Conservation (phyloP, 2,113 vertebrate genomes). For the Spermophilus dauricus region DNA sequence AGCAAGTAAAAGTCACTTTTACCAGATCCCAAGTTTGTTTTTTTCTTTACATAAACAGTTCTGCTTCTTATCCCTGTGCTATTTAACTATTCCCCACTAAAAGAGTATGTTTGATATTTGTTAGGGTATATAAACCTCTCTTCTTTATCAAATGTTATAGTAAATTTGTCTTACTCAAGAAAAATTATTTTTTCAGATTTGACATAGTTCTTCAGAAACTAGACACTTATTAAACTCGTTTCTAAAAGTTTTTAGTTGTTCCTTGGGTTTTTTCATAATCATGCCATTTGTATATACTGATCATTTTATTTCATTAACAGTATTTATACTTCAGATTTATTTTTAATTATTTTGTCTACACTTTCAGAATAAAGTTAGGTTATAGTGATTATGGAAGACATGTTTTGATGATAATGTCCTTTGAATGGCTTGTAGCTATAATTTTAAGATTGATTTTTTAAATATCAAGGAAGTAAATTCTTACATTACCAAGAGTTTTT, state of each 20-base stretch:
- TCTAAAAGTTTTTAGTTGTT: not conserved
- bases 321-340: not conserved
- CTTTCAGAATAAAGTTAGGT: slow-evolving; percentile 22
- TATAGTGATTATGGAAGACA: not conserved
- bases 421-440: not conserved
- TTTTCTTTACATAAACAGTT: not conserved
- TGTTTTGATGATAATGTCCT: not conserved
- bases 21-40: not conserved
- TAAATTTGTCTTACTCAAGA: slow-evolving; percentile 30
- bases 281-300: not conserved
- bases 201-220: not conserved
- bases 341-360: slow-evolving; percentile 16
- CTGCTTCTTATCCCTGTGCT: not conserved
- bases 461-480: not conserved
- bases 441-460: slow-evolving; percentile 15
- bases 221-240: not conserved
- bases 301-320: slow-evolving; percentile 2
- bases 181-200: slow-evolving; percentile 38
- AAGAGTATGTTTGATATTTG: slow-evolving; percentile 25
- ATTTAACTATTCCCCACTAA: not conserved
- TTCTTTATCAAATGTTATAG: slow-evolving; percentile 18
- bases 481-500: slow-evolving; percentile 44
- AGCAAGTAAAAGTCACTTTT: not conserved
- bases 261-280: not conserved
- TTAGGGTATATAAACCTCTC: not conserved